phyloP scores from a whole-genome alignment of 2,888 invertebrate species.

The Sarcophaga subvicina region DNA sequence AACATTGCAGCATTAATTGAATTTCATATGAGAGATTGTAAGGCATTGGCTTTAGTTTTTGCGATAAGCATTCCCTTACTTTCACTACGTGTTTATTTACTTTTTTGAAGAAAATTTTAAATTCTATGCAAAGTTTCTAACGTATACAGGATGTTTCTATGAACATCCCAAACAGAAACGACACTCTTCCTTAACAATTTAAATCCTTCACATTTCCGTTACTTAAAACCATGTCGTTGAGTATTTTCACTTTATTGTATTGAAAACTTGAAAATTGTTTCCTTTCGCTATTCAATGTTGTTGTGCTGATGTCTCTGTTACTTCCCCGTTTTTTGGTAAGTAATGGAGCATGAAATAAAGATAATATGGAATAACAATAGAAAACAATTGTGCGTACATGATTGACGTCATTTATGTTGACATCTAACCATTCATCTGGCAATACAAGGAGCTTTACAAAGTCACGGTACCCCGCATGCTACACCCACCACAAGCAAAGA shows the following conservation, averaged over 20 bases:
- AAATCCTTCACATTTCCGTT: no score
- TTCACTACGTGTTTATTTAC: no score
- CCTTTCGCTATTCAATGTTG: neutral
- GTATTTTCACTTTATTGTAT: neutral
- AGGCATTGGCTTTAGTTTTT: no score
- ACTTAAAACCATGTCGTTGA: no score
- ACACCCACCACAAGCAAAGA: neutral
- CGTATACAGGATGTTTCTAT: no score
- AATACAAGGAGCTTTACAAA: neutral
- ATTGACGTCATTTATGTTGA: constrained; percentile 34
- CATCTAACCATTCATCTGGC: constrained; percentile 7
- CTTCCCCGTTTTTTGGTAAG: neutral
- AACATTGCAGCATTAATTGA: no score
- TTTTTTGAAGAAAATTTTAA: no score
- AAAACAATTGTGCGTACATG: constrained; percentile 41
- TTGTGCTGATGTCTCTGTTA: neutral
- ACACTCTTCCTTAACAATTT: no score
- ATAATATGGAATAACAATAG: constrained; percentile 43
- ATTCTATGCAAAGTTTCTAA: no score
- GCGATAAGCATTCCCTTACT: no score
- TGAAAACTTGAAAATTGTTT: constrained; percentile 26
- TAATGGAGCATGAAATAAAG: constrained; percentile 54
- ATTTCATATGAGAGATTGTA: no score
- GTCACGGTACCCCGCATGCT: neutral
- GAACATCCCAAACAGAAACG: no score